Percentiles rank a stretch among this genome's conserved stretches.
Evolutionary conservation across 1,140 invertebrate species (phyloP).

Genomic region (Rhyacophila brunnea): DNA sequence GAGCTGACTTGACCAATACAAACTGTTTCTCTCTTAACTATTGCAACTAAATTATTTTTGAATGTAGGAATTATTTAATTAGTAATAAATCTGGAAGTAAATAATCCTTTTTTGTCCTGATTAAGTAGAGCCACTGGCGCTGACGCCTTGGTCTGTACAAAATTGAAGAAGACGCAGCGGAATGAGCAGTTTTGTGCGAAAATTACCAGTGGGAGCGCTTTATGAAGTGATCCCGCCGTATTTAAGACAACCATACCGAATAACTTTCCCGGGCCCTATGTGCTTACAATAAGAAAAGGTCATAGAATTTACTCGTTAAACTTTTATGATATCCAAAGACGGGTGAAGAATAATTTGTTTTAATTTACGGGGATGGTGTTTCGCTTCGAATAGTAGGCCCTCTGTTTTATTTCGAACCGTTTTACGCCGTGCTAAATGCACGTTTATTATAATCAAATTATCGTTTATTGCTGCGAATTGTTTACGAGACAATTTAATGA

Average conservation of each 20-base stretch:
- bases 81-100: too few species aligned
- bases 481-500: neutral
- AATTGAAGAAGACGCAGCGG: constrained; percentile 7
- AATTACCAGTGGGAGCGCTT: constrained; percentile 26
- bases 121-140: neutral
- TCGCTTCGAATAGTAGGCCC: too few species aligned
- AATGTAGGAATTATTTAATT: too few species aligned
- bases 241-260: constrained; percentile 14
- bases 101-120: too few species aligned
- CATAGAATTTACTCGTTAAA: constrained; percentile 22
- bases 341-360: constrained; percentile 17
- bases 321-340: constrained; percentile 18
- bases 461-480: neutral
- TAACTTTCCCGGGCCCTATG: constrained; percentile 1
- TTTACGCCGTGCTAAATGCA: neutral
- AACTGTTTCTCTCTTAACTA: too few species aligned
- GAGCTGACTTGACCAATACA: too few species aligned
- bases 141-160: neutral
- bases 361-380: constrained; percentile 8
- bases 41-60: too few species aligned
- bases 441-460: neutral
- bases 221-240: constrained; percentile 22
- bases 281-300: constrained; percentile 11
- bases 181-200: constrained; percentile 27
- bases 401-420: too few species aligned